Base-by-base conservation (phyloP, 1,140 invertebrate species). In the Orius laevigatus region DNA sequence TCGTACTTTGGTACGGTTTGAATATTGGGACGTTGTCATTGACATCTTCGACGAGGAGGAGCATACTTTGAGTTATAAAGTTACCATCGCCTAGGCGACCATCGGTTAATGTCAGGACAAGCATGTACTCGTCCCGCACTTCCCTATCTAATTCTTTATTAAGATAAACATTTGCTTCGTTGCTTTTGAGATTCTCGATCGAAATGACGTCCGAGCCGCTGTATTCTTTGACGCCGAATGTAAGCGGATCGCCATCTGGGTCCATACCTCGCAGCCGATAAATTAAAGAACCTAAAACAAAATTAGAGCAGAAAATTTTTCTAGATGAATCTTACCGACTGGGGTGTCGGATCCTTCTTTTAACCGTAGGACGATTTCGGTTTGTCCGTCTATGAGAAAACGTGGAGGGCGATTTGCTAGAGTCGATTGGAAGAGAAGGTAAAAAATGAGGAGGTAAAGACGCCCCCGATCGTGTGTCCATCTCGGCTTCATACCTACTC, bases 21-120 rank as follows among this genome's bases (percentile, higher is more conserved):
- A 92, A 93, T 42, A 87, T 72, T 3, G 89, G 88, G 51, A 78
- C 76, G 68, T 89, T 89, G 66, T 93, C 89, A 58, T 93, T 93
- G 8, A 88, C 79, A 63, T 94, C 89, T 66, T 92, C 87, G 1
- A 93, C 85, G 41, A 91, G 68, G 11, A 92, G 65, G 46, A 92
- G 66, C 46, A 93, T 73, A 59, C 85, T 88, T 67, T 92, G 88
- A 3, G 84, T 90, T 49, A 94, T 82, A 65, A 79, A 91, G 62
- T 88, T 88, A 41, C 84, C 83, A 40, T 87, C 81, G 1, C 82
- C 84, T 18, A 90, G 71, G 58, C 81, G 77, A 40, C 84, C 85
- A 63, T 94, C 89, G 1, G 86, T 92, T 52, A 94, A 64, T 1
- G 88, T 93, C 55, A 94, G 66, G 32, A 93, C 79, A 54, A 93